phyloP scores from a whole-genome alignment of 2,888 invertebrate genomes.

The Eilema sororculum region DNA sequence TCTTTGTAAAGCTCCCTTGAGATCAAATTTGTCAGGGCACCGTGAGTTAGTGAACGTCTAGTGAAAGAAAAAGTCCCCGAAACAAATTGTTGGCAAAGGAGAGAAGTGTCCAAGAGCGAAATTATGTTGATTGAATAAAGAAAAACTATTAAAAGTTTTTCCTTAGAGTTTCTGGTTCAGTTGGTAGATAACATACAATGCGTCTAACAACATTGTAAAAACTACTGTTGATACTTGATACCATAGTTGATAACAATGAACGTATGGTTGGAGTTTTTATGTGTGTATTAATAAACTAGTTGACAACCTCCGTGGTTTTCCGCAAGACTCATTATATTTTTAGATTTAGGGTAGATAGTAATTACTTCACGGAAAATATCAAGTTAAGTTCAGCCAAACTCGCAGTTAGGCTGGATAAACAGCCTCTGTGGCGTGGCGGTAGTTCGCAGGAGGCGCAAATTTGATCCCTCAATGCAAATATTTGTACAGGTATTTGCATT shows the following conservation, averaged over 20 bases:
- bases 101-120: conserved; percentile 83
- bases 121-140: conserved; percentile 87
- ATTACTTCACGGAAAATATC: no score
- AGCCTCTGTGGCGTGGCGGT: no score
- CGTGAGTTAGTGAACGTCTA: conserved; percentile 69
- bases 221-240: no score
- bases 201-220: conserved; percentile 58
- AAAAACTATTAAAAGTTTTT: conserved; percentile 85
- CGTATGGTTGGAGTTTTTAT: conserved; percentile 20
- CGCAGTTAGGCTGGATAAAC: no score
- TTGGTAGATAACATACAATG: conserved; percentile 72
- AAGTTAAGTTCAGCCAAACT: no score
- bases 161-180: conserved; percentile 75
- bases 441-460: no score
- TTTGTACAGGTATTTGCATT: no score
- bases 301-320: no score
- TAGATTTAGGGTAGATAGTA: no score
- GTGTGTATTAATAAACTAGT: no score
- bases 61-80: conserved; percentile 75
- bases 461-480: no score
- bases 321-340: no score
- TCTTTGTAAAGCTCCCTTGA: conserved; percentile 73
- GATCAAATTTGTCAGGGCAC: conserved; percentile 78
- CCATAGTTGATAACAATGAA: conserved; percentile 31
- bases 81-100: conserved; percentile 85